Evolutionary conservation across 1,140 invertebrate species (phyloP).

Genomic region (Alviniconcha marisindica): DNA sequence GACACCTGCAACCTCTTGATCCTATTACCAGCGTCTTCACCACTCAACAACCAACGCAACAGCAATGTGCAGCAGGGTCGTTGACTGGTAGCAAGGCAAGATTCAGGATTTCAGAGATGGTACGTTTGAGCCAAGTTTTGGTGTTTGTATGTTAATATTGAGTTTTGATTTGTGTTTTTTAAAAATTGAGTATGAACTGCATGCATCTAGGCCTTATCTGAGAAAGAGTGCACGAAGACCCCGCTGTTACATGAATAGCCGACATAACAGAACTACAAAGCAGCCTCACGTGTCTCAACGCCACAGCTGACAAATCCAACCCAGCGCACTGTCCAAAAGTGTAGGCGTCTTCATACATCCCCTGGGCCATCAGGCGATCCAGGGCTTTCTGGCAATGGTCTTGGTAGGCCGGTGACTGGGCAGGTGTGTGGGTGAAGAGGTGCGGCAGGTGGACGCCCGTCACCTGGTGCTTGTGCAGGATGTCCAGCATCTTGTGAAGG

Average conservation of each 20-base stretch:
- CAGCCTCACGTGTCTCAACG: not conserved
- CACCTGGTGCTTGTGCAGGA: constrained; percentile 54
- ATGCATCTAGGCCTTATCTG: not conserved
- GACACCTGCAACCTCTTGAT: too few relatives aligned
- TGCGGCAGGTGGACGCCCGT: constrained; percentile 48
- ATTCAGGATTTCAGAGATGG: too few relatives aligned
- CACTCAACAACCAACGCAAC: too few relatives aligned
- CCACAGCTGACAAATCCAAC: constrained; percentile 14
- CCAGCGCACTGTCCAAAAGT: constrained; percentile 29
- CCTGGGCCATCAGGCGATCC: constrained; percentile 35
- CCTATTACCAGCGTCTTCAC: too few relatives aligned
- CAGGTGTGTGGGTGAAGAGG: constrained; percentile 40
- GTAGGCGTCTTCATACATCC: constrained; percentile 34
- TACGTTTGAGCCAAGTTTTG: too few relatives aligned
- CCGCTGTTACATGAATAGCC: too few relatives aligned
- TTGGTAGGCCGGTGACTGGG: not conserved
- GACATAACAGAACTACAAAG: not conserved
- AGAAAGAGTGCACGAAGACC: too few relatives aligned
- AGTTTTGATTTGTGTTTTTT: too few relatives aligned
- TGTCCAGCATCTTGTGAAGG: constrained; percentile 58
- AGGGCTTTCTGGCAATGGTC: constrained; percentile 32
- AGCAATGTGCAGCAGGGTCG: too few relatives aligned
- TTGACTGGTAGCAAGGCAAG: too few relatives aligned
- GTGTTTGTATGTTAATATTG: too few relatives aligned
- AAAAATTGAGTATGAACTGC: too few relatives aligned